Conservation (phyloP, 2,888 invertebrate species). For the Hylaea fasciaria region DNA sequence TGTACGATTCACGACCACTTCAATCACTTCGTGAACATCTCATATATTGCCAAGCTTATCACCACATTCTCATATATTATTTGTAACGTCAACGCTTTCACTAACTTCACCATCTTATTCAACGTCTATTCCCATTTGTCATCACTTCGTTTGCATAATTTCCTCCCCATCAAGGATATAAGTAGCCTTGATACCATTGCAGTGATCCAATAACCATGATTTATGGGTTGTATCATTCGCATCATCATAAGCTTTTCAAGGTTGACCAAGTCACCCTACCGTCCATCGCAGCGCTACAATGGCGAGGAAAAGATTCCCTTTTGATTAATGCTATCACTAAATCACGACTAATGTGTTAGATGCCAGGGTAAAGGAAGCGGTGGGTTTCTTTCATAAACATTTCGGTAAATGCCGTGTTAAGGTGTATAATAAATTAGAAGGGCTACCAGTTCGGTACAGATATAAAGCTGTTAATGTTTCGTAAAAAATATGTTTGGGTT, state of each 20-base stretch:
- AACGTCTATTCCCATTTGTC: no score
- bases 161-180: no score
- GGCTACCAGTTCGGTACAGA: slow-evolving; percentile 27
- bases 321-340: slow-evolving; percentile 70
- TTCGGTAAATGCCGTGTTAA: slow-evolving; percentile 48
- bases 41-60: no score
- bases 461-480: slow-evolving; percentile 42
- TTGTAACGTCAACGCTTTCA: no score
- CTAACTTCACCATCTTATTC: no score
- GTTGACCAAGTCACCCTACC: slow-evolving; percentile 12
- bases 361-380: slow-evolving; percentile 50
- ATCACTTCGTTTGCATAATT: no score
- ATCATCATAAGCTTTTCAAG: not conserved
- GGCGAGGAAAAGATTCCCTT: slow-evolving; percentile 45
- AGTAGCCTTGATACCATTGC: no score
- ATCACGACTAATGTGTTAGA: slow-evolving; percentile 63
- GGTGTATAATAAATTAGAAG: slow-evolving; percentile 44
- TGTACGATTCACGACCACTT: no score
- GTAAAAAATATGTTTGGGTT: slow-evolving; percentile 38
- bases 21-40: no score
- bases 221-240: not conserved
- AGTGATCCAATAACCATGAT: not conserved
- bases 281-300: slow-evolving; percentile 6
- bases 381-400: slow-evolving; percentile 49
- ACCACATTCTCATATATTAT: no score